Evolutionary conservation across 35 echinoderm and acorn worm genomes (phyloP).

Genomic region (Strongylocentrotus purpuratus): DNA sequence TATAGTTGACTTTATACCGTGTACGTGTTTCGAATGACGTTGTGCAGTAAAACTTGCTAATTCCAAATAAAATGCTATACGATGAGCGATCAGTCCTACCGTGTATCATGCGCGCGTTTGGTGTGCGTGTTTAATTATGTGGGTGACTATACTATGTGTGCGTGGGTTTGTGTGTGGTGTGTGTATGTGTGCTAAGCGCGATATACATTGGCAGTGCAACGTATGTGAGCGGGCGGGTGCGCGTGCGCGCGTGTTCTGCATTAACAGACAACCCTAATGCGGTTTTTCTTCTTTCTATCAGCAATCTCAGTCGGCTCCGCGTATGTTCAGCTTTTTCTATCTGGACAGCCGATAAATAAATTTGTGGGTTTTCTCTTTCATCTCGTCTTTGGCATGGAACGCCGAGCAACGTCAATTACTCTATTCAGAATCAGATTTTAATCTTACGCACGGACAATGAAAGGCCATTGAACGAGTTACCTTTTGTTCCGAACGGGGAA

Average conservation of each 20-base stretch:
- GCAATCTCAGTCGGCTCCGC: neutral
- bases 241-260: neutral
- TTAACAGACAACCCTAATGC: neutral
- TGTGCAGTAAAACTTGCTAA: neutral
- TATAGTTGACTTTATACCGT: neutral
- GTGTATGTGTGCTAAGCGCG: neutral
- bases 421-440: constrained; percentile 41
- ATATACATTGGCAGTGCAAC: neutral
- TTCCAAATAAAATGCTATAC: neutral
- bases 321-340: constrained; percentile 25
- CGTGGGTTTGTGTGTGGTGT: neutral
- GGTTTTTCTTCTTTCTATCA: neutral
- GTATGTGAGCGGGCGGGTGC: neutral
- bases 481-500: constrained; percentile 29
- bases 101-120: neutral
- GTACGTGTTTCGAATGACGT: neutral
- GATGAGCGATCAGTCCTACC: neutral
- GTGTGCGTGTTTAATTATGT: neutral
- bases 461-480: constrained; percentile 45
- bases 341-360: constrained; percentile 29
- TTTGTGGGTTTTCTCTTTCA: constrained; percentile 46
- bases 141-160: neutral
- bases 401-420: constrained; percentile 38
- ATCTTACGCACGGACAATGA: constrained; percentile 34
- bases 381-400: constrained; percentile 9